Evolutionary conservation across 2,113 vertebrate genomes (phyloP).

Genomic region (Aspiorhynchus laticeps): DNA sequence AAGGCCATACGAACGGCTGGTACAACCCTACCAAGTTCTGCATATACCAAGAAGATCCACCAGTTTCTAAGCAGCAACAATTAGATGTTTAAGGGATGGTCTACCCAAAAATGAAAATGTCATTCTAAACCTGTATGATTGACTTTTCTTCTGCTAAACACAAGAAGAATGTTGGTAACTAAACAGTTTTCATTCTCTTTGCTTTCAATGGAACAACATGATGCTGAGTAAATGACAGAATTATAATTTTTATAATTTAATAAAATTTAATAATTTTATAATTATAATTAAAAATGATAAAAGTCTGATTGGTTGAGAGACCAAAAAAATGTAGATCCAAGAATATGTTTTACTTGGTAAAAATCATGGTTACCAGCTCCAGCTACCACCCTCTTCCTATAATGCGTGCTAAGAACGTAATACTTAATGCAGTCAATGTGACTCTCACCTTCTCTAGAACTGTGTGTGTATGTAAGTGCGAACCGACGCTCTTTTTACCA

Average conservation of each 20-base stretch:
- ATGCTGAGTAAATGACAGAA: no score
- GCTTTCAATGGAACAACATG: no score
- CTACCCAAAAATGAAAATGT: no score
- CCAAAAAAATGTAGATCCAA: not conserved
- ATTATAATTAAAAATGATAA: no score
- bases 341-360: not conserved
- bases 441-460: constrained; percentile 14
- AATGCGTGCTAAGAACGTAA: not conserved
- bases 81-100: not conserved
- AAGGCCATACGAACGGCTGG: not conserved
- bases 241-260: no score
- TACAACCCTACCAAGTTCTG: not conserved
- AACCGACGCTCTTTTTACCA: not conserved
- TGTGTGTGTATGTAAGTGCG: constrained; percentile 20
- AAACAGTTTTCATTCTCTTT: no score
- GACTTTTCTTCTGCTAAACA: no score
- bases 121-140: no score
- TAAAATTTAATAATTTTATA: no score
- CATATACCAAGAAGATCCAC: not conserved
- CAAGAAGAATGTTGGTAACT: no score
- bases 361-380: not conserved
- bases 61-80: not conserved
- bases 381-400: not conserved
- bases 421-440: constrained; percentile 28
- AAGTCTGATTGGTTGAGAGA: no score